phyloP scores from a whole-genome alignment of 2,888 invertebrate genomes.

The Falcaria lacertinaria region DNA sequence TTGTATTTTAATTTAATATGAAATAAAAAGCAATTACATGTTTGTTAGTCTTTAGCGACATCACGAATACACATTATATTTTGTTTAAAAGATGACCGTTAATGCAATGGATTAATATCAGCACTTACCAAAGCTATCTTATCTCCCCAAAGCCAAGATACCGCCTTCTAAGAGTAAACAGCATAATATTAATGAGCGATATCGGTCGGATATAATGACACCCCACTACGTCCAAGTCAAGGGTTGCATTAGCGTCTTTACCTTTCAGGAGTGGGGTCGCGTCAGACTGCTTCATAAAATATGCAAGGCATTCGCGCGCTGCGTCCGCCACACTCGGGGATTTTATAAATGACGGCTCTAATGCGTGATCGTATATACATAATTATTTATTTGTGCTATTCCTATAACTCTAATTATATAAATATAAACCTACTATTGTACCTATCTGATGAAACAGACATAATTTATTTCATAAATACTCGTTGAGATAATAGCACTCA shows the following conservation, averaged over 20 bases:
- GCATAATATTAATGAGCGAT: slow-evolving; percentile 42
- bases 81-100: too few species aligned
- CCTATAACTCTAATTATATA: too few species aligned
- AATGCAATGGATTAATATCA: too few species aligned
- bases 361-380: too few species aligned
- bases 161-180: slow-evolving; percentile 23
- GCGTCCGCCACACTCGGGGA: slow-evolving; percentile 21
- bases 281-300: slow-evolving; percentile 41
- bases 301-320: slow-evolving; percentile 36
- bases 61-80: too few species aligned
- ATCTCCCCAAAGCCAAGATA: not conserved
- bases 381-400: not conserved
- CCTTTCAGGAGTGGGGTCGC: slow-evolving; percentile 20
- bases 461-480: too few species aligned
- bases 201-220: slow-evolving; percentile 16
- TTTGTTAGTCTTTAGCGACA: too few species aligned
- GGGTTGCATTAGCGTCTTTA: slow-evolving; percentile 48
- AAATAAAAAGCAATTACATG: not conserved
- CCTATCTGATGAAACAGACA: too few species aligned
- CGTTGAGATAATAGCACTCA: slow-evolving; percentile 1
- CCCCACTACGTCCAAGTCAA: slow-evolving; percentile 35
- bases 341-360: slow-evolving; percentile 14
- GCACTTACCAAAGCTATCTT: too few species aligned
- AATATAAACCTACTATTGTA: too few species aligned
- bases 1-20: slow-evolving; percentile 8